A percentile compares a stretch with the other conserved stretches of the same genome.
These are phyloP conservation scores for Ceraclea dissimilis DNA, from an alignment of 2,888 invertebrate genomes.

Conservation along the genomic window DNA sequence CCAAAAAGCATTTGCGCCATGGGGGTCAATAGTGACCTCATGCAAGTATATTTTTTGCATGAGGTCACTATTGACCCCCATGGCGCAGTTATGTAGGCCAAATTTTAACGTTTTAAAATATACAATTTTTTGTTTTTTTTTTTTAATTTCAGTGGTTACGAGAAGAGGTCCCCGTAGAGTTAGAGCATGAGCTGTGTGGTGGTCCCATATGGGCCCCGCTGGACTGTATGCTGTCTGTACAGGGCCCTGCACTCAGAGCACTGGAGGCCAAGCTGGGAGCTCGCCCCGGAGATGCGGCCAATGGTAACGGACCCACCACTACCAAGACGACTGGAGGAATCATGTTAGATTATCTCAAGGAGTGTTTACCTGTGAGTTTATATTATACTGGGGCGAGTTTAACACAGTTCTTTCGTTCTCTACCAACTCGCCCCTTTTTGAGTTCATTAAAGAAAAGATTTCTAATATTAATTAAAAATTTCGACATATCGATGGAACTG, in stretches of 20 bases:
- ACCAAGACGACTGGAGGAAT: slow-evolving; percentile 10
- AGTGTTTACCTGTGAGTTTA: slow-evolving; percentile 19
- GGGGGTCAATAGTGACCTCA: too few species aligned
- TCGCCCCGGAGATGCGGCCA: slow-evolving; percentile 59
- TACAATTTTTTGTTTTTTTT: background rate
- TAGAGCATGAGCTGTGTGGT: slow-evolving; percentile 31
- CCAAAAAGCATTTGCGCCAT: too few species aligned
- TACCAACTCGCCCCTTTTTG: too few species aligned
- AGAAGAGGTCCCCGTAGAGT: slow-evolving; percentile 58
- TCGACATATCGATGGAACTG: too few species aligned
- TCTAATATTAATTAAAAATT: too few species aligned
- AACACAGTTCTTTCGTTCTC: too few species aligned
- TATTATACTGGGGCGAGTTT: background rate
- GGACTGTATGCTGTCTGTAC: slow-evolving; percentile 72
- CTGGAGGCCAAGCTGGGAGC: slow-evolving; percentile 65
- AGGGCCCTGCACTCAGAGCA: slow-evolving; percentile 71
- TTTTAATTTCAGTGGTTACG: slow-evolving; percentile 62
- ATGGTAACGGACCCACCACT: slow-evolving; percentile 36
- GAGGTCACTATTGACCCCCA: too few species aligned
- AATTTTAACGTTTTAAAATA: too few species aligned
- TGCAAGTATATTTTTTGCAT: too few species aligned
- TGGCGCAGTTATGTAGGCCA: too few species aligned
- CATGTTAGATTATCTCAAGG: slow-evolving; percentile 18
- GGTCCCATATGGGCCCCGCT: slow-evolving; percentile 43
- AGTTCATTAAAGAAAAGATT: too few species aligned